A percentile compares a stretch with the other conserved stretches of the same genome.
phyloP scores from a whole-genome alignment of 1,140 invertebrate genomes.

The Drosophila persimilis region DNA sequence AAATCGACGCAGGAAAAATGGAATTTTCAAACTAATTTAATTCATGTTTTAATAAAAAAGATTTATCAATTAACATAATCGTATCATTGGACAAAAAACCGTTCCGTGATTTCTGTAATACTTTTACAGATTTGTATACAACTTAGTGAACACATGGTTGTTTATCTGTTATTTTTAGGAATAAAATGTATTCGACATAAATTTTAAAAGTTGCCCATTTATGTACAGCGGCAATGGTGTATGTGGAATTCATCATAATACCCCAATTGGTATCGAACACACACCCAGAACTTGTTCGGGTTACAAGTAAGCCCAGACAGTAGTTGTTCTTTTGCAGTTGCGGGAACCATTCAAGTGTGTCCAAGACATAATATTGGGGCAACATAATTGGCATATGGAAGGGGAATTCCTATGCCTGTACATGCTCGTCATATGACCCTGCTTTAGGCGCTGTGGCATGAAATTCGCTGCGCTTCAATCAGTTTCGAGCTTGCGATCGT shows the following conservation, averaged over 20 bases:
- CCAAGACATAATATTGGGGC: constrained; percentile 49
- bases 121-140: no score
- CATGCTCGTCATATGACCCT: not conserved
- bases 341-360: constrained; percentile 55
- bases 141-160: no score
- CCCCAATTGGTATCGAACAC: constrained; percentile 27
- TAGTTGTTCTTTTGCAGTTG: constrained; percentile 27
- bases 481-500: constrained; percentile 32
- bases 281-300: constrained; percentile 15
- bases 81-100: no score
- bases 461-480: constrained; percentile 20
- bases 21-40: no score
- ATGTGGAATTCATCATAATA: constrained; percentile 25
- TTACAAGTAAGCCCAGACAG: constrained; percentile 10
- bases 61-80: no score
- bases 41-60: no score
- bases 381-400: constrained; percentile 62
- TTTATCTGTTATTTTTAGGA: no score
- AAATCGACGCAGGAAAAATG: no score
- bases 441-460: constrained; percentile 12
- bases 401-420: not conserved
- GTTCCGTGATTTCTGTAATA: no score
- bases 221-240: no score
- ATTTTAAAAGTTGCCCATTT: no score
- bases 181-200: no score